These are phyloP conservation scores for Drosophila ambigua DNA, from an alignment of 1,140 invertebrate genomes.

Conservation along the genomic window DNA sequence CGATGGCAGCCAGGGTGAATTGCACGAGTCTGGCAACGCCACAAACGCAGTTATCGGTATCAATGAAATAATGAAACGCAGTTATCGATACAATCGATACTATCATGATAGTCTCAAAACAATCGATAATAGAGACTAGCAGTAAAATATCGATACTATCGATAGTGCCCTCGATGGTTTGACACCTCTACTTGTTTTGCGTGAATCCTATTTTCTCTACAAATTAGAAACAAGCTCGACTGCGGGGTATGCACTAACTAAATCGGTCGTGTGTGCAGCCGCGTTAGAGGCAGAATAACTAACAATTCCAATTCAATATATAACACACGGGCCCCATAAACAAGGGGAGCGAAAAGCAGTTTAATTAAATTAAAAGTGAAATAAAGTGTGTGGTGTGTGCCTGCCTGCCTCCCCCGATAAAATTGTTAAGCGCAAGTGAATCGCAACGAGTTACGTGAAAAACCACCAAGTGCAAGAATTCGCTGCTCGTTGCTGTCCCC, in stretches of 20 bases:
- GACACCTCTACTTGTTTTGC: no score
- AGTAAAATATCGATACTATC: no score
- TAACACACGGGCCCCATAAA: constrained; percentile 40
- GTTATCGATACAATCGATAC: no score
- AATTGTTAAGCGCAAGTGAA: constrained; percentile 50
- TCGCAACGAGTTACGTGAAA: constrained; percentile 43
- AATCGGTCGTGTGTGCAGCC: constrained; percentile 18
- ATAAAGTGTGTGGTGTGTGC: constrained; percentile 47
- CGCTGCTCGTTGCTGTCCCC: constrained; percentile 32
- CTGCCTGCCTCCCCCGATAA: constrained; percentile 31
- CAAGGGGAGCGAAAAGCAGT: constrained; percentile 44
- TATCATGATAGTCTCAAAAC: no score
- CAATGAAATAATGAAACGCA: no score
- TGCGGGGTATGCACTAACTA: constrained; percentile 15
- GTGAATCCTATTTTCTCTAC: not conserved
- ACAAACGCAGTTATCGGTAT: no score
- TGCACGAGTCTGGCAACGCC: no score
- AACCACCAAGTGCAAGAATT: constrained; percentile 44
- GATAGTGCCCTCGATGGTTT: no score
- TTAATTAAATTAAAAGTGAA: constrained; percentile 77
- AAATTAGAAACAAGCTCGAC: not conserved
- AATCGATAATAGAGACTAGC: no score
- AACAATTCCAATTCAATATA: constrained; percentile 38
- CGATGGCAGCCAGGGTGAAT: no score
- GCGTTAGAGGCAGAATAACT: constrained; percentile 43